Evolutionary conservation across 2,113 vertebrate genomes (phyloP).

Genomic region (Rhabdomys dilectus): DNA sequence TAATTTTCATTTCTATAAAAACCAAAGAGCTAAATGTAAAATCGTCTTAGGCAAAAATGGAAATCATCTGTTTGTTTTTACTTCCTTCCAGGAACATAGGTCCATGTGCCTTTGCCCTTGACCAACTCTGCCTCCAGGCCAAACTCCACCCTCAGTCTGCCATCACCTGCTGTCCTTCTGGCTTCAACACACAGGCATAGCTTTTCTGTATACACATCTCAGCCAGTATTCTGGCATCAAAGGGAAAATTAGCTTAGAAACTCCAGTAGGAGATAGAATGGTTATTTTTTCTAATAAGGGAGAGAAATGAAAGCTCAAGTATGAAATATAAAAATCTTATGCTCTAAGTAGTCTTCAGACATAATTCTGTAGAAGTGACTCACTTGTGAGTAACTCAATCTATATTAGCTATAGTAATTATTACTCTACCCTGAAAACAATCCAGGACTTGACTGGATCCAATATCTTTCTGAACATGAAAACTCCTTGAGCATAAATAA

Average conservation of each 20-base stretch:
- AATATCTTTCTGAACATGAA: neutral
- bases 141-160: neutral
- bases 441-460: neutral
- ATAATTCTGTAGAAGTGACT: neutral
- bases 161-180: neutral
- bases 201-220: neutral
- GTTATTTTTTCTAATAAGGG: constrained; percentile 5
- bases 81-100: neutral
- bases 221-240: neutral
- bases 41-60: neutral
- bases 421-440: neutral
- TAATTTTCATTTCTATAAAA: neutral
- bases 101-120: neutral
- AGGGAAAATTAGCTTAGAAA: neutral
- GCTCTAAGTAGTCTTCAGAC: neutral
- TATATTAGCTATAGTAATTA: constrained; percentile 8
- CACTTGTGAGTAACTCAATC: neutral
- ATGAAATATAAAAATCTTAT: neutral
- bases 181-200: neutral
- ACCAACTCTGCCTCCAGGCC: neutral
- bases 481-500: neutral
- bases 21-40: constrained; percentile 14
- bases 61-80: neutral
- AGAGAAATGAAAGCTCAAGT: neutral
- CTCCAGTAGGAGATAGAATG: neutral